phyloP scores from a whole-genome alignment of 2,113 vertebrate species.

The Prionailurus bengalensis region DNA sequence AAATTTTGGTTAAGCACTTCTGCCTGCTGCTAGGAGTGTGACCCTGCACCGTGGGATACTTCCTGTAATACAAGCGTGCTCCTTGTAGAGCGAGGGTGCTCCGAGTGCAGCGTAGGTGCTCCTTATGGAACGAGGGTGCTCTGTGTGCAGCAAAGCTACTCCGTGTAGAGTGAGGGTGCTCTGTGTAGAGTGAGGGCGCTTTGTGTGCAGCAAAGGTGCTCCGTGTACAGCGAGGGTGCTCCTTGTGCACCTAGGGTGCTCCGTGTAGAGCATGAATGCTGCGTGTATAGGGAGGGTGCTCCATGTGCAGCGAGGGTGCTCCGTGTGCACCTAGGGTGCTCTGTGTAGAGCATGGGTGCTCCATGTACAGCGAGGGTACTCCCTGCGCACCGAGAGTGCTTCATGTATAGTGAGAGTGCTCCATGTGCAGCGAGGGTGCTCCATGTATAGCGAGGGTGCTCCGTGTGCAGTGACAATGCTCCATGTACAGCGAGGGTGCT shows the following conservation, averaged over 20 bases:
- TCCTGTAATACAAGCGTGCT: accelerated
- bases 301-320: too few relatives aligned
- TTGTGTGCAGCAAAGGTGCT: accelerated
- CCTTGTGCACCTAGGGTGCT: too few relatives aligned
- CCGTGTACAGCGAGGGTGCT: accelerated
- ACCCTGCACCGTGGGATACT: neutral
- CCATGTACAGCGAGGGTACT: accelerated
- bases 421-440: too few relatives aligned
- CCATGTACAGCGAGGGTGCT: too few relatives aligned
- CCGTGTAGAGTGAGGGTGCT: accelerated
- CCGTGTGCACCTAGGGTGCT: too few relatives aligned
- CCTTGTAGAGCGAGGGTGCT: accelerated
- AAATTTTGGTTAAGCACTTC: neutral
- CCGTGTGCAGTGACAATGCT: too few relatives aligned
- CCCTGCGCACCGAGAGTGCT: too few relatives aligned
- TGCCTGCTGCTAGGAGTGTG: neutral
- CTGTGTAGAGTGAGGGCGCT: accelerated
- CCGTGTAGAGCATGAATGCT: too few relatives aligned
- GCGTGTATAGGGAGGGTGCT: accelerated
- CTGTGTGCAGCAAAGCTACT: accelerated
- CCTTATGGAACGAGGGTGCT: neutral
- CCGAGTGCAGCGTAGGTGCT: neutral
- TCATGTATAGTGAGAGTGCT: too few relatives aligned
- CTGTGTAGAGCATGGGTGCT: too few relatives aligned
- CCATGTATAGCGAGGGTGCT: too few relatives aligned